Conservation (phyloP, 2,797 vertebrate genomes). For the Hylomyscus alleni region DNA sequence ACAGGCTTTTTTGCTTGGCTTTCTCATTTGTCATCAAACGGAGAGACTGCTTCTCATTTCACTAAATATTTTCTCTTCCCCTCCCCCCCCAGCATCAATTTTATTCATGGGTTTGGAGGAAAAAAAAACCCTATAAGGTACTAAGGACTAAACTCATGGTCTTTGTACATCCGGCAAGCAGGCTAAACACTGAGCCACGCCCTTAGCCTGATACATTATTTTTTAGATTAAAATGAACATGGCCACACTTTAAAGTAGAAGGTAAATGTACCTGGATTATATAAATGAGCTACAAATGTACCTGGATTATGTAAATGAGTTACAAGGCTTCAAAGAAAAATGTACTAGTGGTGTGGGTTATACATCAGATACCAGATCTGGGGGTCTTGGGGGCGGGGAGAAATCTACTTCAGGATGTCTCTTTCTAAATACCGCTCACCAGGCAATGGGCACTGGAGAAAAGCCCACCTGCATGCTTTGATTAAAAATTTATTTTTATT, state of each 20-base stretch:
- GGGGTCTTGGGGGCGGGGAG: not conserved
- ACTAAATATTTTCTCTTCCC: not conserved
- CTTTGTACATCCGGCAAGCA: not conserved
- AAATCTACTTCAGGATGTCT: not conserved
- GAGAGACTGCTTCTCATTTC: not conserved
- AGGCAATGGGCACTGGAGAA: not conserved
- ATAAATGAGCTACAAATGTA: too few relatives aligned
- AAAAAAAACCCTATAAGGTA: not conserved
- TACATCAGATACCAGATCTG: not conserved
- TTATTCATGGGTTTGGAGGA: conserved; percentile 22
- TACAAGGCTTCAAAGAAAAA: not conserved
- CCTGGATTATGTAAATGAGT: conserved; percentile 8
- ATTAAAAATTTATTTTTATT: not conserved
- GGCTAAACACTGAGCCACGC: not conserved
- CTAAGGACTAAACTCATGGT: not conserved
- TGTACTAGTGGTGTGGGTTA: not conserved
- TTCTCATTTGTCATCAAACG: not conserved
- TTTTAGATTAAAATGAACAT: conserved; percentile 41
- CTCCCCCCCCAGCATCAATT: not conserved
- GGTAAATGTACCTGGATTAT: not conserved
- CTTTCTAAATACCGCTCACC: not conserved
- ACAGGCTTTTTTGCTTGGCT: not conserved
- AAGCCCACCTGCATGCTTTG: not conserved
- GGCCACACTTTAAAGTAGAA: not conserved
- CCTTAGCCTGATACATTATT: not conserved